These are phyloP conservation scores for Origma solitaria DNA, from an alignment of 2,113 vertebrate species.

Conservation along the genomic window DNA sequence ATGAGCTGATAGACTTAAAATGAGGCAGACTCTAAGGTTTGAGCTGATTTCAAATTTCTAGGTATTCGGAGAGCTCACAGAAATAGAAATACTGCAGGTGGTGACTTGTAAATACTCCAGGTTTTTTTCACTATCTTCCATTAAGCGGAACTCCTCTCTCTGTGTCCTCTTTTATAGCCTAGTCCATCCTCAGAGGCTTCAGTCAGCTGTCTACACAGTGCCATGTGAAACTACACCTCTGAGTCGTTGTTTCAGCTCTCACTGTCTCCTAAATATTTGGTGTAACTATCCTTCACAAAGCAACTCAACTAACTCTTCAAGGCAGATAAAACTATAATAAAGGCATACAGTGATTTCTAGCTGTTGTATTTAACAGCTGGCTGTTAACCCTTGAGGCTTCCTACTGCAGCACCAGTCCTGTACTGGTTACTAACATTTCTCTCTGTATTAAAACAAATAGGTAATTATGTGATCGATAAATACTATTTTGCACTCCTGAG, in stretches of 20 bases:
- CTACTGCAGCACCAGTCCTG: neutral
- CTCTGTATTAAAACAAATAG: neutral
- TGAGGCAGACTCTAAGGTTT: neutral
- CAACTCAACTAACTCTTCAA: neutral
- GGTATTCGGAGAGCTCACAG: neutral
- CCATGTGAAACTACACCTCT: neutral
- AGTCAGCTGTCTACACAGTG: neutral
- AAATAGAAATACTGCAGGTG: neutral
- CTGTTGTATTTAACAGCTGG: neutral
- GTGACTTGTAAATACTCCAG: neutral
- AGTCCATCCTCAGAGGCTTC: neutral
- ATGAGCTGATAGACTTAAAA: neutral
- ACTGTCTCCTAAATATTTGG: neutral
- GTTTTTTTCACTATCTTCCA: neutral
- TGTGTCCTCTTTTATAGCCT: neutral
- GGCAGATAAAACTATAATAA: neutral
- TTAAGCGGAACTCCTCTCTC: neutral
- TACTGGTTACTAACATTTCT: neutral
- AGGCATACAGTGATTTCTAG: neutral
- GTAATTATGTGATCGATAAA: neutral
- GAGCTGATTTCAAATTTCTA: neutral
- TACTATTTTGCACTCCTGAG: neutral
- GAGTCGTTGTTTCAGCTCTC: neutral
- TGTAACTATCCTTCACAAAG: neutral
- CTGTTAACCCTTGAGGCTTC: neutral